These are phyloP conservation scores for Muscicapa adusta DNA, from an alignment of 2,113 vertebrate species.

Conservation along the genomic window DNA sequence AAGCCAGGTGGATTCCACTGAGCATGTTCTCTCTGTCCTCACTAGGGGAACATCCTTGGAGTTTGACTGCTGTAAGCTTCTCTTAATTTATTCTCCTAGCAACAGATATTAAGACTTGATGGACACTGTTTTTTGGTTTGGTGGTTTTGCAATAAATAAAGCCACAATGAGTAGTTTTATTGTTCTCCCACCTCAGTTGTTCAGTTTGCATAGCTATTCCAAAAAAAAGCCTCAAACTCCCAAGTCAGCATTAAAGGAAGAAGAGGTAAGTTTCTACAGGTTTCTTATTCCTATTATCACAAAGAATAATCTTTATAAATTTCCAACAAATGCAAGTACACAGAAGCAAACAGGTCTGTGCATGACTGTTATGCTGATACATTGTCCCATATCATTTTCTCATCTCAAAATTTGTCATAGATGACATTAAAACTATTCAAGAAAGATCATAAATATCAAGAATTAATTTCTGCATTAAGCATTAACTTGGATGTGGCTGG, in stretches of 20 bases:
- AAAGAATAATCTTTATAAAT: conserved; percentile 21
- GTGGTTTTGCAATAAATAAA: conserved; percentile 44
- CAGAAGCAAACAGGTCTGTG: conserved; percentile 20
- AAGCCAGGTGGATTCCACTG: conserved; percentile 29
- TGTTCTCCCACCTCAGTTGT: background rate
- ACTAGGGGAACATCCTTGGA: background rate
- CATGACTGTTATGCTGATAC: background rate
- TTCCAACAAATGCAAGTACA: background rate
- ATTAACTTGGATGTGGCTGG: background rate
- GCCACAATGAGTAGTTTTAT: conserved; percentile 31
- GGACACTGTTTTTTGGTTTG: background rate
- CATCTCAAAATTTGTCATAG: conserved; percentile 38
- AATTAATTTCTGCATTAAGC: conserved; percentile 18
- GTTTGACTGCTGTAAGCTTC: background rate
- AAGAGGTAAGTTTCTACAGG: conserved; percentile 19
- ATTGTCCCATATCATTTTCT: conserved; percentile 8
- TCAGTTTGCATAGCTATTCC: conserved; percentile 16
- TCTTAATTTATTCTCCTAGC: conserved; percentile 44
- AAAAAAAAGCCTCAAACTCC: background rate
- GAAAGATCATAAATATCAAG: conserved; percentile 37
- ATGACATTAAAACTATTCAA: conserved; percentile 23
- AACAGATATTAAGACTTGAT: conserved; percentile 35
- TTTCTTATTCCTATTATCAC: conserved; percentile 20
- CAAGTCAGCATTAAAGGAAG: conserved; percentile 8
- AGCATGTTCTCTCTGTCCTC: background rate